Percentiles rank a stretch among this genome's conserved stretches.
Conservation (phyloP, 2,113 vertebrate genomes). For the Motacilla alba region DNA sequence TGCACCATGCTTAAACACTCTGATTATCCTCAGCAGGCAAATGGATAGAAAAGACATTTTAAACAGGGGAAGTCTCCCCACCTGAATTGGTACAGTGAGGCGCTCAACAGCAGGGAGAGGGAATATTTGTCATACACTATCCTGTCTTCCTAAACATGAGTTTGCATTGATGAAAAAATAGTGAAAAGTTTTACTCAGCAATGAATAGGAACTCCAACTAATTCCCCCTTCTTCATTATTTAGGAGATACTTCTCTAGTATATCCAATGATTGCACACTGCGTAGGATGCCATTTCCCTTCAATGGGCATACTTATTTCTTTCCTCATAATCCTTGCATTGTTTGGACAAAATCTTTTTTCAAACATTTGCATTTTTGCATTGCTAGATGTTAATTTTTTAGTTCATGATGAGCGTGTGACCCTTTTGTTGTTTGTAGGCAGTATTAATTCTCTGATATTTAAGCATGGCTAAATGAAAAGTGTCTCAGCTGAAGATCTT, state of each 20-base stretch:
- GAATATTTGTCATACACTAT: background rate
- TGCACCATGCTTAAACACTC: background rate
- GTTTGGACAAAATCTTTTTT: background rate
- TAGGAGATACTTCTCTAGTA: background rate
- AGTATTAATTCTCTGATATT: background rate
- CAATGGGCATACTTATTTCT: background rate
- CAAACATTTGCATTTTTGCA: background rate
- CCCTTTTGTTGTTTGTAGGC: background rate
- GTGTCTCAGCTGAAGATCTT: background rate
- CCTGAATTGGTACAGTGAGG: background rate
- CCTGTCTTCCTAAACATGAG: background rate
- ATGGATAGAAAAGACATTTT: background rate
- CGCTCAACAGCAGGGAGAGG: background rate
- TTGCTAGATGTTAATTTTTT: background rate
- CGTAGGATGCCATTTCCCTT: background rate
- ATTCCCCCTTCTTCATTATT: background rate
- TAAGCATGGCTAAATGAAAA: background rate
- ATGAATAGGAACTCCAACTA: background rate
- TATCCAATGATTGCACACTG: background rate
- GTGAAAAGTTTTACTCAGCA: background rate
- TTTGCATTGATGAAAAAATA: background rate
- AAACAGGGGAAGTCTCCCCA: background rate
- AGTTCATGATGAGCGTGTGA: background rate
- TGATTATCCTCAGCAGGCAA: background rate
- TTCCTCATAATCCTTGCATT: background rate